These are phyloP conservation scores for Petrocephalus sullivani DNA, from an alignment of 2,797 vertebrate genomes.

Conservation along the genomic window DNA sequence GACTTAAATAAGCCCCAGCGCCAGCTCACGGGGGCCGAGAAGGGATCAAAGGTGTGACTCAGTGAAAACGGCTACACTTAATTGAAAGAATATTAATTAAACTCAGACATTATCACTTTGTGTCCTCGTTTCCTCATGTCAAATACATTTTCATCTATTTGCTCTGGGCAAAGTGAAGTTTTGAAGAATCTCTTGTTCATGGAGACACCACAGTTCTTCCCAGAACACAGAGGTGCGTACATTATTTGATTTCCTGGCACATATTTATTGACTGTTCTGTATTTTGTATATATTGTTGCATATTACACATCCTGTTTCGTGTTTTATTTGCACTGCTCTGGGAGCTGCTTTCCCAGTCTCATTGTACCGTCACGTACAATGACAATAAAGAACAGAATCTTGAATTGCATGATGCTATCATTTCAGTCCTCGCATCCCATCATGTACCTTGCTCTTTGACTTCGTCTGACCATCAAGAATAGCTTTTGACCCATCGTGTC, in stretches of 20 bases:
- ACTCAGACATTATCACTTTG: not conserved
- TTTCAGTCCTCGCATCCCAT: not conserved
- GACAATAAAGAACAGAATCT: not conserved
- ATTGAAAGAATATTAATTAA: not conserved
- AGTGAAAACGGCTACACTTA: not conserved
- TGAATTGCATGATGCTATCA: not conserved
- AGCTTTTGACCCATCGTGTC: not conserved
- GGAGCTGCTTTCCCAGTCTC: not conserved
- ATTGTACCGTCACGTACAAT: not conserved
- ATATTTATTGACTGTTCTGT: not conserved
- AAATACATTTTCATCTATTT: not conserved
- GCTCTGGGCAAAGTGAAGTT: not conserved
- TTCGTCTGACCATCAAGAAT: not conserved
- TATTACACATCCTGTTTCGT: not conserved
- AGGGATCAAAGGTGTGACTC: not conserved
- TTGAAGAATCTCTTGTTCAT: not conserved
- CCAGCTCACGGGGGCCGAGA: not conserved
- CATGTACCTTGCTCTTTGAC: not conserved
- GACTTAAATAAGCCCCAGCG: not conserved
- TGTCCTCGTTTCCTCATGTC: not conserved
- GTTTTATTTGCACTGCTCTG: not conserved
- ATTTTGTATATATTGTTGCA: not conserved
- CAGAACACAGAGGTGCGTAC: not conserved
- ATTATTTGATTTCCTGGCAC: not conserved
- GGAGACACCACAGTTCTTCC: not conserved